Percentiles rank a stretch among this genome's conserved stretches.
Evolutionary conservation across 2,797 vertebrate species (phyloP).

Genomic region (Myotis planiceps): DNA sequence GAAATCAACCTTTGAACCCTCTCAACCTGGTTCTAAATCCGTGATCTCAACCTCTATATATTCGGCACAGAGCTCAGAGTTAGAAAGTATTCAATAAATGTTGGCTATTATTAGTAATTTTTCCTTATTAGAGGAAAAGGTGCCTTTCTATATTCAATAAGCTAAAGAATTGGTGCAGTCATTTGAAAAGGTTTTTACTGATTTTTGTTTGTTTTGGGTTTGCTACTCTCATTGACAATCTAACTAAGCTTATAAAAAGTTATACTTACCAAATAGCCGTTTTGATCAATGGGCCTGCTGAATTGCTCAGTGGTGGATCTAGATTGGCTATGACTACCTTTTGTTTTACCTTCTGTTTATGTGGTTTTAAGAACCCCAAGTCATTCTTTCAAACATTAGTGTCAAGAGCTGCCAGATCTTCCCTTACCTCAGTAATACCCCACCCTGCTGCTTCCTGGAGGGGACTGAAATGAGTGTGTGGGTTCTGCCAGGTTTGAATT

Average conservation of each 20-base stretch:
- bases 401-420: background rate
- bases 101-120: background rate
- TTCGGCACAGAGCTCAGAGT: background rate
- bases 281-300: background rate
- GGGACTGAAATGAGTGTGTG: background rate
- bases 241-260: background rate
- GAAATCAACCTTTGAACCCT: background rate
- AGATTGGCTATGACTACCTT: background rate
- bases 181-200: conserved; percentile 30
- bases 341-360: background rate
- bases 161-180: background rate
- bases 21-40: background rate
- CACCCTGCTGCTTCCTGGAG: background rate
- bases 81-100: background rate
- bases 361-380: conserved; percentile 2
- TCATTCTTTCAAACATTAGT: background rate
- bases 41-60: background rate
- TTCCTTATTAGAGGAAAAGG: conserved; percentile 9
- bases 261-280: background rate
- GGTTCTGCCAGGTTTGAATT: background rate
- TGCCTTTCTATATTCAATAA: conserved; percentile 19
- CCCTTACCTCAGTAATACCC: background rate
- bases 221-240: background rate
- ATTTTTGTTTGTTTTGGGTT: background rate
- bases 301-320: background rate